A percentile compares a stretch with the other conserved stretches of the same genome.
phyloP scores from a whole-genome alignment of 2,113 vertebrate genomes.

The Cairina moschata region DNA sequence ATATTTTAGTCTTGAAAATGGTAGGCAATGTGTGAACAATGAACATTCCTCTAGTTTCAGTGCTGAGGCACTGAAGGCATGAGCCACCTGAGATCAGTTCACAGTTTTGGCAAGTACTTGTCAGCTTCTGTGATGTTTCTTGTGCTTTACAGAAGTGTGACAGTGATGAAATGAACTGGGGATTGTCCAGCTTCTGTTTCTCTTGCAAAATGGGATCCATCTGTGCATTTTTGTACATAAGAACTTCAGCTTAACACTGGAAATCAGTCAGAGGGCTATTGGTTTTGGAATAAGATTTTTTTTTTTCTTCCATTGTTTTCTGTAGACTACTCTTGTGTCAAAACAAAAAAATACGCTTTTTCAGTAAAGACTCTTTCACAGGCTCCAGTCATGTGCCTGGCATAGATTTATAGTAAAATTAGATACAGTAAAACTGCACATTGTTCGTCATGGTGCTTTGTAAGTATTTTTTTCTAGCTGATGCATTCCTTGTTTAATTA shows the following conservation, averaged over 20 bases:
- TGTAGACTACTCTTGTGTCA: neutral
- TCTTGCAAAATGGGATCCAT: neutral
- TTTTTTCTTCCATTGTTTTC: neutral
- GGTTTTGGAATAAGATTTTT: neutral
- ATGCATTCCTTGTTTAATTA: neutral
- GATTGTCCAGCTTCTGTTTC: neutral
- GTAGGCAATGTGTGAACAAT: neutral
- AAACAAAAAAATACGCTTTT: neutral
- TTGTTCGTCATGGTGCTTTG: neutral
- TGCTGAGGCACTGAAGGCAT: neutral
- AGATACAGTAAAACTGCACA: neutral
- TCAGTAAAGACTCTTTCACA: neutral
- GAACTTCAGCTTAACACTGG: neutral
- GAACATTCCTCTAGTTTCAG: neutral
- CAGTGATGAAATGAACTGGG: neutral
- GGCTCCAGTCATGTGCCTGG: neutral
- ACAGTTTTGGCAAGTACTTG: neutral
- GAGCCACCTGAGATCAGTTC: neutral
- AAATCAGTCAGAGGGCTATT: neutral
- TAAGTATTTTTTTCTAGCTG: neutral
- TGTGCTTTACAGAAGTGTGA: neutral
- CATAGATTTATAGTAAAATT: neutral
- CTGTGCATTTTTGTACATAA: neutral
- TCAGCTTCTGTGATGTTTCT: neutral
- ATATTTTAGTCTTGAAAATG: neutral